Conservation (phyloP, 2,797 vertebrate species). For the Poecilia picta region DNA sequence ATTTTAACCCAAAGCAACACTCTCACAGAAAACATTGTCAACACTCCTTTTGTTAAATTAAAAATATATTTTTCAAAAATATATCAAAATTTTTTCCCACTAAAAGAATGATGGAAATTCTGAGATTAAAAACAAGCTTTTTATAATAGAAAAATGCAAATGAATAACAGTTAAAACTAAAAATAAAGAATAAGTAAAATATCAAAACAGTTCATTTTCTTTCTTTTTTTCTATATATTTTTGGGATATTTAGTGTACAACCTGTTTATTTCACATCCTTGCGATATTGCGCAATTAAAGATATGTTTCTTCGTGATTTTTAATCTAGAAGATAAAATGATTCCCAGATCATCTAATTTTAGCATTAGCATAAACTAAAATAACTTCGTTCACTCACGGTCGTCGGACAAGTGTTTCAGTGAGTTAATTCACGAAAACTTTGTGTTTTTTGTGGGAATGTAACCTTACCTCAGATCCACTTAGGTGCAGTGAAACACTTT, state of each 20-base stretch:
- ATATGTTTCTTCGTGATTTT: neutral
- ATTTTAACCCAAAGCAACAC: neutral
- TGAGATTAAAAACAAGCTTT: neutral
- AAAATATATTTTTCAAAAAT: no score
- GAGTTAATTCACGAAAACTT: neutral
- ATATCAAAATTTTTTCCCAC: no score
- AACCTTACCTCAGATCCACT: constrained; percentile 15
- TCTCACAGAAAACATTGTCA: neutral
- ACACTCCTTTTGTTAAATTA: neutral
- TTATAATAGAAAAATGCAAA: no score
- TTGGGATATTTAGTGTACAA: neutral
- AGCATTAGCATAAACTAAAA: neutral
- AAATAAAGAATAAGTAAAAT: neutral
- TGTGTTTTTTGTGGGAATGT: neutral
- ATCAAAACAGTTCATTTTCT: neutral
- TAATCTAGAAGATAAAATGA: neutral
- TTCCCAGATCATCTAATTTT: neutral
- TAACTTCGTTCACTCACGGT: neutral
- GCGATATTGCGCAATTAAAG: neutral
- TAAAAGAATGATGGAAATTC: no score
- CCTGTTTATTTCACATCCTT: neutral
- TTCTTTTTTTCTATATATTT: neutral
- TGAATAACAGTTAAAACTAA: neutral
- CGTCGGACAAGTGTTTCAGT: neutral
- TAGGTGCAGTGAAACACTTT: neutral